These are phyloP conservation scores for Rhopalosiphum padi DNA, from an alignment of 1,140 invertebrate species.

Conservation along the genomic window DNA sequence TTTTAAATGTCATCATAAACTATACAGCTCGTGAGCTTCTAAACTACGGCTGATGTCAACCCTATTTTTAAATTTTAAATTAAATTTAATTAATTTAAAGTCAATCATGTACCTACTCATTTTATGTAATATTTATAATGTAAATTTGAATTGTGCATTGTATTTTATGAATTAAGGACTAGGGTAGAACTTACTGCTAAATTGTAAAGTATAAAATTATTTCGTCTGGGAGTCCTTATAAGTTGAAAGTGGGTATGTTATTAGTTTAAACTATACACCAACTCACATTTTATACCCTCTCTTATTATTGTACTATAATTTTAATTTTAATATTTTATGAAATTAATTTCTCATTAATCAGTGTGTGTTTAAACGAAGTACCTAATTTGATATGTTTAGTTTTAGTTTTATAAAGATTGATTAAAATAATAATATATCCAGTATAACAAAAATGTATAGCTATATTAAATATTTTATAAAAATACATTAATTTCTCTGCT, in stretches of 20 bases:
- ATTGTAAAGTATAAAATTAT: too few relatives aligned
- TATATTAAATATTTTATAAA: background rate
- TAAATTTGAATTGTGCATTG: background rate
- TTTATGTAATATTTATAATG: background rate
- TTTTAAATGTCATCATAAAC: background rate
- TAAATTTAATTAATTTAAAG: background rate
- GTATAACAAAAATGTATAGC: background rate
- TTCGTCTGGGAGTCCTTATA: too few relatives aligned
- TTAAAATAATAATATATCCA: background rate
- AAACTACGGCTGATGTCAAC: background rate
- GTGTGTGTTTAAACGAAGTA: background rate
- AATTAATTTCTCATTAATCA: background rate
- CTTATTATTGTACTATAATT: background rate
- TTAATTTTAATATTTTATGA: background rate
- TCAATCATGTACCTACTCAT: background rate
- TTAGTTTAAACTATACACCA: too few relatives aligned
- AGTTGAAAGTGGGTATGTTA: too few relatives aligned
- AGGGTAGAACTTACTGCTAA: too few relatives aligned
- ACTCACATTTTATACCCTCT: background rate
- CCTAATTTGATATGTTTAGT: background rate
- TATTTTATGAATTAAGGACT: background rate
- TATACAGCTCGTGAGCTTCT: background rate
- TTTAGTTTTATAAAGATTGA: background rate
- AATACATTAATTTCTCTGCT: background rate
- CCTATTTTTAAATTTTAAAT: background rate